Evolutionary conservation across 2,888 invertebrate species (phyloP).

Genomic region (Lepidocyrtoides sp.): DNA sequence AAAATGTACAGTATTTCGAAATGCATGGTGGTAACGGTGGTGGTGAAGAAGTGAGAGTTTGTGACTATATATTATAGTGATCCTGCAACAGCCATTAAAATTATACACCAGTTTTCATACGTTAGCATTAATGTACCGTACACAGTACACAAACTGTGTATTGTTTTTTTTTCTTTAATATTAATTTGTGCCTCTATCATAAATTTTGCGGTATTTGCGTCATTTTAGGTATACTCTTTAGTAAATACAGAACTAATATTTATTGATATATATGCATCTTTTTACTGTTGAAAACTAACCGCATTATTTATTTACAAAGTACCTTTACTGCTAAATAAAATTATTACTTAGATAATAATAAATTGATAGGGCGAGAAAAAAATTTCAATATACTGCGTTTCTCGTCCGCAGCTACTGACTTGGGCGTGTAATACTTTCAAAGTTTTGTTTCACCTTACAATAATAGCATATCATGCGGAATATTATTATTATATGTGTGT

Average conservation of each 20-base stretch:
- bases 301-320: not conserved
- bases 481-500: too few relatives aligned
- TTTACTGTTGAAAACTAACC: not conserved
- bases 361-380: not conserved
- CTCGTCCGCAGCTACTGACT: not conserved
- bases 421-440: not conserved
- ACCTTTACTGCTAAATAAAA: too few relatives aligned
- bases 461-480: not conserved
- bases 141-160: too few relatives aligned
- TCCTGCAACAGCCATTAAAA: too few relatives aligned
- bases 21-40: not conserved
- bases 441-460: not conserved
- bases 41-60: not conserved
- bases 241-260: not conserved
- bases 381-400: not conserved
- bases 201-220: conserved; percentile 26
- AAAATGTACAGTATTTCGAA: not conserved
- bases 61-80: too few relatives aligned
- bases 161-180: too few relatives aligned
- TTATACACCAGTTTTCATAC: too few relatives aligned
- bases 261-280: conserved; percentile 10
- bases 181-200: not conserved
- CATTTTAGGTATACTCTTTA: not conserved
- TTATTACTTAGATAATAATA: too few relatives aligned
- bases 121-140: too few relatives aligned